Evolutionary conservation across 2,797 vertebrate genomes (phyloP), one percentile per base, ranked within the genome.

Genomic region (Catharus ustulatus): DNA sequence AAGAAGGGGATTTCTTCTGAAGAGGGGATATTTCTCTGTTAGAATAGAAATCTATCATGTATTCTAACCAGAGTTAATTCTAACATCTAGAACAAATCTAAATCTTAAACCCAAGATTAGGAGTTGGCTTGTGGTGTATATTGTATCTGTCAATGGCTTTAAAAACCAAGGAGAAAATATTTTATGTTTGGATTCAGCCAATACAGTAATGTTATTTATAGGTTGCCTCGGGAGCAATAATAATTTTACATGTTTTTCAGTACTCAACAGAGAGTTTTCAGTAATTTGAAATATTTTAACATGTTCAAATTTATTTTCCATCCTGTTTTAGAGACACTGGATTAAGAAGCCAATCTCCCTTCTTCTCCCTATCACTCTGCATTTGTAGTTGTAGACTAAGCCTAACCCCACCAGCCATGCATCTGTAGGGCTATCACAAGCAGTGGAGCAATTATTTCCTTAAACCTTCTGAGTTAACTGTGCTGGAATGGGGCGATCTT

Each of bases 51-150:
- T 64, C 16, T 87, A 87, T 74, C 90, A 58, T 52, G 62, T 92
- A 91, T 90, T 84, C 61, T 90, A 93, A 84, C 85, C 52, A 94
- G 83, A 57, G 83, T 94, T 96, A 96, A 96, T 93, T 96, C 87
- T 91, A 87, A 94, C 77, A 93, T 83, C 91, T 94, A 97, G 80
- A 94, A 95, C 90, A 94, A 93, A 96, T 91, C 94, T 94, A 89
- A 94, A 94, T 80, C 83, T 94, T 94, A 89, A 96, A 96, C 72
- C 77, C 68, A 87, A 95, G 83, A 96, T 90, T 94, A 94, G 83
- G 73, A 84, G 52, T 87, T 93, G 77, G 77, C 83, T 96, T 83
- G 77, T 74, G 67, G 42, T 76, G 68, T 80, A 75, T 95, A 92
- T 94, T 87, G 83, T 85, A 72, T 87, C 84, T 80, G 63, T 95